Base-by-base conservation (phyloP, 2,888 invertebrate genomes). In the Dicyrtomina minuta region DNA sequence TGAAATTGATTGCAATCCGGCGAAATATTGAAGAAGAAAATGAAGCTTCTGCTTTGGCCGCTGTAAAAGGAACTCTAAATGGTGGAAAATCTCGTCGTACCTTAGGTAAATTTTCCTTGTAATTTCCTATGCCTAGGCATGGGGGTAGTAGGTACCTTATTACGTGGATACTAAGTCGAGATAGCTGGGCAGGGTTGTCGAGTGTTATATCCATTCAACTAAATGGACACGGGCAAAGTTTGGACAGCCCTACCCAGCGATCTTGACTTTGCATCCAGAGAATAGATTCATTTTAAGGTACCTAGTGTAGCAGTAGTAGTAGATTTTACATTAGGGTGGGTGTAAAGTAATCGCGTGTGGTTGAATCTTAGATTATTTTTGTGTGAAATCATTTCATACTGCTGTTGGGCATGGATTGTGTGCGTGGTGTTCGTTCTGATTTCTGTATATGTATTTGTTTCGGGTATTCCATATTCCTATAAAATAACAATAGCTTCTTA, bases 1-100 rank as follows among this genome's bases (percentile, higher is more conserved):
- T 78, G 78, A 78, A 75, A 69, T 72, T 76, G 72, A 74, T 78
- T 41, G 75, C 75, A 10, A 58, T 76, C 1, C 55, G 76, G n/a
- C 73, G 75, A 43, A 78, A 78, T 46, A 70, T 74, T 49, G 66
- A 72, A 56, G 78, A 78, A 51, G 78, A 78, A 46, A 72, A 72
- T 49, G 77, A 75, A 53, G 72, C 72, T 8, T 53, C 72, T n/a
- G 68, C 68, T 10, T 55, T 72, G 2, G n/a, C 66, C 10, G 66
- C 39, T 15, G 65, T 55, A 15, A 62, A 46, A 61, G 33, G 64
- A n/a, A 27, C 68, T 13, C 27, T 41, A 33, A 33, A 33, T 33
- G 33, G 33, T 5, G 72, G 73, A 20, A 75, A 75, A 62, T 71
- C 75, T 53, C 64, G 76, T 12, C 65, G 75, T 49, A 74, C 75